Base-by-base conservation (phyloP, 2,888 invertebrate species). In the Sminthurides aquaticus region DNA sequence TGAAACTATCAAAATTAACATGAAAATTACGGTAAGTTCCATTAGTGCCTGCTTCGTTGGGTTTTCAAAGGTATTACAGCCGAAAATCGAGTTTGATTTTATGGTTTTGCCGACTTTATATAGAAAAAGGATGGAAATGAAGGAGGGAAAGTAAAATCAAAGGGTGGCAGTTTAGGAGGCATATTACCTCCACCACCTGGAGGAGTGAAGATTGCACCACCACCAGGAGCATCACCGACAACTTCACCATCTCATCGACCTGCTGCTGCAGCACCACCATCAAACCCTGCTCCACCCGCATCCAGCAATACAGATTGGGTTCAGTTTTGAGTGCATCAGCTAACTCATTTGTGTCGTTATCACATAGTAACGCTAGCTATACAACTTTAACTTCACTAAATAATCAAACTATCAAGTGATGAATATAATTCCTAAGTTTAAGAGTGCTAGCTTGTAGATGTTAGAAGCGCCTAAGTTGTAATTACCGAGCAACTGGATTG, bases 1-100 rank as follows among this genome's bases (percentile, higher is more conserved):
- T 24, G 95, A 99, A 82, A 99, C 98, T 1, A 99, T 99, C 73
- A 98, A 95, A 82, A 96, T 99, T 68, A 99, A 97, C 78, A 93
- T 99, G 90, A 91, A 93, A 81, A 93, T 94, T 72, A 91, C 92
- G 71, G 92, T 92, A 82, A 79, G 82, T 72, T 27, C 55, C 57
- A 49, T 48, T 11, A 18, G 43, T 43, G 8, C 43, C 8, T 43
- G 43, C 43, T 11, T 43, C 43, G 54, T 27, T 8, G 20, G n/a
- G 3, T 18, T 3, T 34, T 28, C 1, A n/a, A 1, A n/a, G n/a
- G n/a, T n/a, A n/a, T n/a, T n/a, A n/a, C n/a, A n/a, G n/a, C n/a
- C n/a, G n/a, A n/a, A n/a, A n/a, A n/a, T n/a, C n/a, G n/a, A n/a
- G n/a, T n/a, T n/a, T n/a, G n/a, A n/a, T n/a, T n/a, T n/a, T n/a